These are phyloP conservation scores for Leptosomus discolor DNA, from an alignment of 2,113 vertebrate species.

Conservation along the genomic window DNA sequence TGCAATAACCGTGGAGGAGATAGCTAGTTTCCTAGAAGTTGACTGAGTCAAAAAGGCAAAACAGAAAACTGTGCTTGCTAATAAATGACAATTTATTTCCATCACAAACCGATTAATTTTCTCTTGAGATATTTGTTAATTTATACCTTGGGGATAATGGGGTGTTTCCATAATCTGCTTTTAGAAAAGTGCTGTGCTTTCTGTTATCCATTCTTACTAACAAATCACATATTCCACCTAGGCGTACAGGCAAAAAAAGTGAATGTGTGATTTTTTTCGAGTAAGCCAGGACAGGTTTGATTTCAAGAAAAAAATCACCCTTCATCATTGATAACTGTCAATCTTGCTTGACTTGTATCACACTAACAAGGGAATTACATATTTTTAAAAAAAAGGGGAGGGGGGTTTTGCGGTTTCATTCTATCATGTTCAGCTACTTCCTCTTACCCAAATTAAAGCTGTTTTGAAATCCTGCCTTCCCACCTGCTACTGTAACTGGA, in stretches of 20 bases:
- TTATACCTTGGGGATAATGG: not conserved
- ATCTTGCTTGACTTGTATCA: not conserved
- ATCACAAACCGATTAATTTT: not conserved
- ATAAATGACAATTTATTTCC: not conserved
- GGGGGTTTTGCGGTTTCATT: not conserved
- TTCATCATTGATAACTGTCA: not conserved
- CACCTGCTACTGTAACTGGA: slow-evolving; percentile 51
- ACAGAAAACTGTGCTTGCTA: not conserved
- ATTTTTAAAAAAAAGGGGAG: not conserved
- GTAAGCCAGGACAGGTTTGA: not conserved
- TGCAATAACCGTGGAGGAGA: not conserved
- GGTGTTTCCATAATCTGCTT: not conserved
- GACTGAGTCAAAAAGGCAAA: not conserved
- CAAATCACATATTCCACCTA: not conserved
- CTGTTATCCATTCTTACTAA: not conserved
- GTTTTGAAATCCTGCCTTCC: slow-evolving; percentile 44
- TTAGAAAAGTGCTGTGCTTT: not conserved
- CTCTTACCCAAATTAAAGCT: slow-evolving; percentile 22
- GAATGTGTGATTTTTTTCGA: not conserved
- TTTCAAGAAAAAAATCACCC: not conserved
- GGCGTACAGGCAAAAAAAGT: not conserved
- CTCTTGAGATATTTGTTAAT: not conserved
- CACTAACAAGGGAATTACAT: not conserved
- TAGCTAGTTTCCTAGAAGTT: not conserved
- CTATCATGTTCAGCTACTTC: slow-evolving; percentile 18